Evolutionary conservation across 1,140 invertebrate species (phyloP), one percentile per base, ranked within the genome.

Genomic region (Lordiphosa stackelbergi): DNA sequence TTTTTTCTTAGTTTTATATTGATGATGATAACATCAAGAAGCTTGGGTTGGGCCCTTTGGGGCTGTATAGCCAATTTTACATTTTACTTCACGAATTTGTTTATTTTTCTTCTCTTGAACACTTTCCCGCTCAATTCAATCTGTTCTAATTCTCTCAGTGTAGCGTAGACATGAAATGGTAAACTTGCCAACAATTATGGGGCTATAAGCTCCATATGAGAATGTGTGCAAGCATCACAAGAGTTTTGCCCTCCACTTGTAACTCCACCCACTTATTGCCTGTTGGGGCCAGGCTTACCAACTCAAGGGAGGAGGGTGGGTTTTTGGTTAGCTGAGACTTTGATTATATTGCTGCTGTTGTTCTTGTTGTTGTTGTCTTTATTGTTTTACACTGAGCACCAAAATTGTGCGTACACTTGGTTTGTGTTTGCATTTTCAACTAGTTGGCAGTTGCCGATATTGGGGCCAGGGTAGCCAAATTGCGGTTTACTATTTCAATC

Each of bases 401-500:
- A 53, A 66, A 59, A 66, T 55, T 61, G 58, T 60, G 62, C 62
- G 62, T 65, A 65, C 56, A 64, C 48, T 60, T 38, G 48, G 37
- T 31, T 34, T 57, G 66, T 63, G 75, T 81, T 75, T 81, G 75
- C 77, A 83, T 64, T 81, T 72, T 52, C 77, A 75, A 75, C 62
- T 72, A 72, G 70, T 63, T 62, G 47, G 53, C 53, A 42, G 55
- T 12, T 45, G 64, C 46, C 64, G 54, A 66, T 56, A 52, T 42
- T 12, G 28, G 55, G 52, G 46, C 58, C 49, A 40, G 51, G 51
- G 37, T 68, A 62, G 54, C 65, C 62, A 70, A 83, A 81, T 83
- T 81, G 75, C 77, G 75, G 75, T 81, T 65, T 74, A 75, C 68
- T 69, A 69, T 77, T 83, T 61, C 71, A 75, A 83, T 75, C 56